Evolutionary conservation across 2,888 invertebrate genomes (phyloP).

Genomic region (Dorcus parallelipipedus): DNA sequence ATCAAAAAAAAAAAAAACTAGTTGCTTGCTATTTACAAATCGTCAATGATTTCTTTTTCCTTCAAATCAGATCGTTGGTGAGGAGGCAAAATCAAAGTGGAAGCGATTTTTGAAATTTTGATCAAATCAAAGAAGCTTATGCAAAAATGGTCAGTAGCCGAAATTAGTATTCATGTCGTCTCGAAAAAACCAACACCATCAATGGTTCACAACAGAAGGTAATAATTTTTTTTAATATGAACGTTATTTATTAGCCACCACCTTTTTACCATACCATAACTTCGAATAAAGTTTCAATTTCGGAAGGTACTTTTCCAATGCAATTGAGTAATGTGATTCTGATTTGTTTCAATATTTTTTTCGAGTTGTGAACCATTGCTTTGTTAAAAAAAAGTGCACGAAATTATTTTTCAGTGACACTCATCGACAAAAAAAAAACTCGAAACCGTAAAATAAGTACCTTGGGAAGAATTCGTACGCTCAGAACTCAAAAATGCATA

Average conservation of each 20-base stretch:
- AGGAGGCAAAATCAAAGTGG: too few relatives aligned
- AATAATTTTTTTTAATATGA: too few relatives aligned
- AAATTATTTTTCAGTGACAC: neutral
- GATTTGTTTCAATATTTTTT: too few relatives aligned
- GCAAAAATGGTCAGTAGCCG: neutral
- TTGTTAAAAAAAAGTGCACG: neutral
- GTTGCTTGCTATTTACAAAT: neutral
- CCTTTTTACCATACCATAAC: too few relatives aligned
- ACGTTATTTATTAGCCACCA: too few relatives aligned
- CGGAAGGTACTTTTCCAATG: too few relatives aligned
- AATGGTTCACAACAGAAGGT: neutral
- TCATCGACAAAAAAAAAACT: neutral
- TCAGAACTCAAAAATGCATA: slow-evolving; percentile 25
- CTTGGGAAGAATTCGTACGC: slow-evolving; percentile 19
- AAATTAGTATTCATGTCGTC: neutral
- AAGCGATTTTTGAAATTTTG: too few relatives aligned
- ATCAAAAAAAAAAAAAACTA: neutral
- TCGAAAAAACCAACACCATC: slow-evolving; percentile 8
- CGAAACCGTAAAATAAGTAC: slow-evolving; percentile 4
- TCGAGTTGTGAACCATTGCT: neutral
- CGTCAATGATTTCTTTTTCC: neutral
- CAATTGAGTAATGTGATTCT: too few relatives aligned
- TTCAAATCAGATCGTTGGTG: neutral
- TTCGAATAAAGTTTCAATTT: too few relatives aligned
- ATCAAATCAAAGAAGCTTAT: neutral